Conservation (phyloP, 2,888 invertebrate genomes). For the Hirtodrosophila confusa region DNA sequence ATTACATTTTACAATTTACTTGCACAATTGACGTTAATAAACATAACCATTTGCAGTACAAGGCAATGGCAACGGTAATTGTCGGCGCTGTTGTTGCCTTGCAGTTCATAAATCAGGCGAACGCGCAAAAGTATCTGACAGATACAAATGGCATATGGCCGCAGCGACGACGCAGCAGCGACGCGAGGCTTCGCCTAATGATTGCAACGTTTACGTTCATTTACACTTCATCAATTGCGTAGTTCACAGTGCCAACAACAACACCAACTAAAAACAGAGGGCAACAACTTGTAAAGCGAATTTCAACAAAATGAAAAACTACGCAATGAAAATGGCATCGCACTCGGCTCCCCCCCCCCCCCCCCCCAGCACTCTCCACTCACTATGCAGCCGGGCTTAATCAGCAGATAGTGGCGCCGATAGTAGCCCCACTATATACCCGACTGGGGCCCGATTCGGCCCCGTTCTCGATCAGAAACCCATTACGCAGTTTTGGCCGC, state of each 20-base stretch:
- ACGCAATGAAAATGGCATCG: conserved; percentile 50
- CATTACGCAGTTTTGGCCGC: conserved; percentile 58
- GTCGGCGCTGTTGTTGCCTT: conserved; percentile 33
- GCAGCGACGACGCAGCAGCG: conserved; percentile 16
- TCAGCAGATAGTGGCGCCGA: conserved; percentile 25
- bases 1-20: conserved; percentile 45
- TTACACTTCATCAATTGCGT: conserved; percentile 77
- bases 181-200: conserved; percentile 47
- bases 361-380: not conserved
- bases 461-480: conserved; percentile 15
- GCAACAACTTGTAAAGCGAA: conserved; percentile 39
- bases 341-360: no score
- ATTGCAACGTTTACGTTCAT: conserved; percentile 70
- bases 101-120: conserved; percentile 72
- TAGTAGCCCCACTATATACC: conserved; percentile 12
- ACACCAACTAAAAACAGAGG: conserved; percentile 25
- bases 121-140: conserved; percentile 70
- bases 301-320: conserved; percentile 47
- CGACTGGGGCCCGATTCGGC: not conserved
- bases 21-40: conserved; percentile 58
- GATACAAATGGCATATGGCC: conserved; percentile 71
- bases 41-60: conserved; percentile 52
- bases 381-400: conserved; percentile 31
- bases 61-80: conserved; percentile 45
- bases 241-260: conserved; percentile 53